Evolutionary conservation across 23 tunicate species (phyloP), one percentile per base, ranked within the genome.

Genomic region (Oikopleura albicans): DNA sequence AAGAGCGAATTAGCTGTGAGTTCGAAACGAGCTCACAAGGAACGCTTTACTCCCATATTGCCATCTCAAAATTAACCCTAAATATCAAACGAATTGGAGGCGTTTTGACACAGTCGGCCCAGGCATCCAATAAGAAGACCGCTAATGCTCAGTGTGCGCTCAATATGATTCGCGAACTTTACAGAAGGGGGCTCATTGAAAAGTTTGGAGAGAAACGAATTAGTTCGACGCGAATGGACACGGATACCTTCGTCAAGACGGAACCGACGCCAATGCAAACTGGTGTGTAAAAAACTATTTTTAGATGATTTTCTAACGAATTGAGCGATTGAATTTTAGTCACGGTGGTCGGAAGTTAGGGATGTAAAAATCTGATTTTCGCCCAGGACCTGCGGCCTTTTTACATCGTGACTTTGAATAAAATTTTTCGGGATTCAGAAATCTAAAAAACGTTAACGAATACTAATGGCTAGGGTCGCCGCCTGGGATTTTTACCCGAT

Each of bases 81-180:
- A 40, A 57, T n/a, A 87, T 90, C 39, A 84, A 88, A 28, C 84
- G 88, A 40, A 90, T 86, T 89, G 98, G 98, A 8, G 16, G 22
- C 8, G 22, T 49, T 22, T n/a, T n/a, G n/a, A 49, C 59, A 8
- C 59, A 49, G 22, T 8, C 59, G 16, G 59, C 59, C 59, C 59
- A 49, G 0, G 97, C 93, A 16, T 84, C 59, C 75, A 92, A 90
- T 85, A 92, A 92, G 89, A 92, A 92, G 89, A 92, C 90, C 39
- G 90, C 97, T 0, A 88, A 92, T n/a, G 91, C 97, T 0, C 83
- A 86, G 12, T 92, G 97, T 83, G 91, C 97, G 4, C 87, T 92
- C 40, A 71, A 88, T 0, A 90, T 92, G 91, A 83, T 92, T 0
- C 88, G 97, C 0, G 89, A 90, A 66, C 89, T 92, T 0, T 92